Conservation (phyloP, 2,888 invertebrate species). For the Fabriciana adippe region DNA sequence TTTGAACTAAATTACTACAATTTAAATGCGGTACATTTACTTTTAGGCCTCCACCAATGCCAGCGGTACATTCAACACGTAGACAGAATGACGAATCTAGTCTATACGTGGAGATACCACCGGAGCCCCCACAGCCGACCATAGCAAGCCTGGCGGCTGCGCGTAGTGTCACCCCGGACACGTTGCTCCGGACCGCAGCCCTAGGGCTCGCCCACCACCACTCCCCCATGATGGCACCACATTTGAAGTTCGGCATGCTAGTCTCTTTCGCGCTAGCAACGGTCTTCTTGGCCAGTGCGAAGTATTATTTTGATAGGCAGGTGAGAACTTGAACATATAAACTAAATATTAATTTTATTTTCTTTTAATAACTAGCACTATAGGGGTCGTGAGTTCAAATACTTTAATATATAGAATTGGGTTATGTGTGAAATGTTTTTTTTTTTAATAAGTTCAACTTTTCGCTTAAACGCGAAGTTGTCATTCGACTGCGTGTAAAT, state of each 20-base stretch:
- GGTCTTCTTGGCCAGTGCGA: constrained; percentile 86
- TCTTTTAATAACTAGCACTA: too few species aligned
- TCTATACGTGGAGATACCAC: constrained; percentile 73
- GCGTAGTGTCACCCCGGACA: constrained; percentile 74
- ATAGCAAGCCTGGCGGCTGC: constrained; percentile 75
- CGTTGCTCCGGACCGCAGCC: constrained; percentile 71
- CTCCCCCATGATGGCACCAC: constrained; percentile 79
- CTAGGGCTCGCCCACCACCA: constrained; percentile 63
- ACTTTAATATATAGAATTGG: too few species aligned
- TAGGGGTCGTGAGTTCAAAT: too few species aligned
- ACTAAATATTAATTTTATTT: too few species aligned
- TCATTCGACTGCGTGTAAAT: too few species aligned
- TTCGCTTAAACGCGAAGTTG: too few species aligned
- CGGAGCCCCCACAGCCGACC: constrained; percentile 68
- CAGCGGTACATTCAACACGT: constrained; percentile 59
- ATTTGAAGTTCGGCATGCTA: constrained; percentile 87
- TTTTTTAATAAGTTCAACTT: too few species aligned
- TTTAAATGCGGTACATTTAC: not conserved
- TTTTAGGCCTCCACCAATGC: constrained; percentile 59
- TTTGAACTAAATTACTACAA: not conserved
- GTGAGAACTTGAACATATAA: constrained; percentile 49
- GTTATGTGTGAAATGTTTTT: too few species aligned
- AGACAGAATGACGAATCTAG: constrained; percentile 67
- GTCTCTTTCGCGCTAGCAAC: constrained; percentile 87
- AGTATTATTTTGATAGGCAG: constrained; percentile 87